Percentiles rank a stretch among this genome's conserved stretches.
Evolutionary conservation across 2,113 vertebrate species (phyloP).

Genomic region (Lampris incognitus): DNA sequence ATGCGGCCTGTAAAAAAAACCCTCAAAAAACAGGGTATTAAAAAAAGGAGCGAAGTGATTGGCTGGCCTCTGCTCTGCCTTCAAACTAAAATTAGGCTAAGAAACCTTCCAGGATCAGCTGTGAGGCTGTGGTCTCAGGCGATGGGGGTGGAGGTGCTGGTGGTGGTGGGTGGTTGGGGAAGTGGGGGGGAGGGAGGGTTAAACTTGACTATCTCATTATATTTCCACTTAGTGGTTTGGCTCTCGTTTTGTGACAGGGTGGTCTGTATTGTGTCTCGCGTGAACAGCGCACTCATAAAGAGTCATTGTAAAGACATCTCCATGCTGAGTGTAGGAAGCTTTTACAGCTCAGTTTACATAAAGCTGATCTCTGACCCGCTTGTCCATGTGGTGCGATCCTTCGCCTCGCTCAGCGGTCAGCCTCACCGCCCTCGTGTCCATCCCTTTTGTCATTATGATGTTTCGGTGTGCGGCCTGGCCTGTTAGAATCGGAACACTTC

Average conservation of each 20-base stretch:
- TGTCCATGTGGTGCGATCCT: too few species aligned
- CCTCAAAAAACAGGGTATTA: slow-evolving; percentile 16
- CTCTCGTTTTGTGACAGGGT: too few species aligned
- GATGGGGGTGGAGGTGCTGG: too few species aligned
- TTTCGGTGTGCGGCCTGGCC: too few species aligned
- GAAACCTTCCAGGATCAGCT: slow-evolving; percentile 60
- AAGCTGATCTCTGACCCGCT: too few species aligned
- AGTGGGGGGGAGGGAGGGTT: background rate
- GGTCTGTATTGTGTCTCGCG: background rate
- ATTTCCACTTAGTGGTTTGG: too few species aligned
- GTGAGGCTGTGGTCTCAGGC: slow-evolving; percentile 18
- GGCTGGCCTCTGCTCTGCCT: slow-evolving; percentile 38
- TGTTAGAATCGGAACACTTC: too few species aligned
- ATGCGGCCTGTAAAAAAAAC: slow-evolving; percentile 35
- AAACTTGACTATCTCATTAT: background rate
- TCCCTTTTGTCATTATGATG: too few species aligned
- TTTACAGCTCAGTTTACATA: background rate
- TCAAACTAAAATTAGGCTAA: slow-evolving; percentile 76
- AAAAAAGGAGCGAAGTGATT: slow-evolving; percentile 60
- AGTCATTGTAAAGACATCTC: too few species aligned
- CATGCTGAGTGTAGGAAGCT: background rate
- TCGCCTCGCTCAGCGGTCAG: too few species aligned
- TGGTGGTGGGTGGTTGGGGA: background rate
- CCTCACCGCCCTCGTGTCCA: too few species aligned
- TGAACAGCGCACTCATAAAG: too few species aligned